These are phyloP conservation scores for Steinernema hermaphroditum DNA, from an alignment of 2,888 invertebrate species.

Conservation along the genomic window DNA sequence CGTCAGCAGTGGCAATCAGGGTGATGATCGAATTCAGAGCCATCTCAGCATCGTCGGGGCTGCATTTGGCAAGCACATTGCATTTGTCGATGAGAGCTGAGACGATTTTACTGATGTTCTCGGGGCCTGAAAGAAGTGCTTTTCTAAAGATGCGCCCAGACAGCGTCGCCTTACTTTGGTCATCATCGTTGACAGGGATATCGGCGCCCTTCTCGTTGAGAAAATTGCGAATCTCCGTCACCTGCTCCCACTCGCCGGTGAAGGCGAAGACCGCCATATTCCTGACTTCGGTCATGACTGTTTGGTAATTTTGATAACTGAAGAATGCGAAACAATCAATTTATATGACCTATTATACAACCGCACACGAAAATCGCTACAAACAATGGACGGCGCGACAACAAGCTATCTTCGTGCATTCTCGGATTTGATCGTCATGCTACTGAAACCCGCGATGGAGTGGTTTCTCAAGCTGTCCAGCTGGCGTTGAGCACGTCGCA, in stretches of 20 bases:
- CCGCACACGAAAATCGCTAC: conserved; percentile 14
- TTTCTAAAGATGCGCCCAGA: background rate
- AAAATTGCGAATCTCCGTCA: conserved; percentile 80
- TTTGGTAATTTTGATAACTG: background rate
- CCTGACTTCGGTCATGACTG: conserved; percentile 51
- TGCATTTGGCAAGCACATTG: conserved; percentile 30
- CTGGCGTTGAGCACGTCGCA: conserved; percentile 49
- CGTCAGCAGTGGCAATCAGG: conserved; percentile 77
- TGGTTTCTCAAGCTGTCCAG: conserved; percentile 45
- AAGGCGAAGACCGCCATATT: conserved; percentile 59
- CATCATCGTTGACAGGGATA: conserved; percentile 42
- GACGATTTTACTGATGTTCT: conserved; percentile 90
- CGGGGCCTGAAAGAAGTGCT: conserved; percentile 73
- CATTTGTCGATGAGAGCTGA: conserved; percentile 24
- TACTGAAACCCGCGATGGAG: conserved; percentile 33
- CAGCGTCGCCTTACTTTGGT: conserved; percentile 6
- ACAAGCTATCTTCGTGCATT: too few species aligned
- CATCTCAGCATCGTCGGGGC: conserved; percentile 78
- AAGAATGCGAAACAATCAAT: background rate
- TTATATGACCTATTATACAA: background rate
- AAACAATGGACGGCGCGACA: background rate
- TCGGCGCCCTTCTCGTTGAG: conserved; percentile 91
- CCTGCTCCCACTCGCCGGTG: conserved; percentile 64
- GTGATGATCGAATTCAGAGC: conserved; percentile 94
- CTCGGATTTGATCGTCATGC: background rate